Evolutionary conservation across 2,113 vertebrate species (phyloP).

Genomic region (Hassar affinis): DNA sequence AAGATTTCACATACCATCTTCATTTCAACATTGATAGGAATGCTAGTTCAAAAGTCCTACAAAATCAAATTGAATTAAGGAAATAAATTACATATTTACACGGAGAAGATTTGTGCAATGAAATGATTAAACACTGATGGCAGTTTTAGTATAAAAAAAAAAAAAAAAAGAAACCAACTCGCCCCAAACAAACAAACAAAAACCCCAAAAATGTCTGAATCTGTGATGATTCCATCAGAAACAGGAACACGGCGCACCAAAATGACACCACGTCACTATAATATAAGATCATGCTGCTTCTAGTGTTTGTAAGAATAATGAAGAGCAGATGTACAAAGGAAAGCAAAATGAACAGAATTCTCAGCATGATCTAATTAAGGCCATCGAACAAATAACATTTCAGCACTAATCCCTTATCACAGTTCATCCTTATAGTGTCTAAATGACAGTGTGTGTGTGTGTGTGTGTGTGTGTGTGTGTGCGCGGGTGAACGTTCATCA

Average conservation of each 20-base stretch:
- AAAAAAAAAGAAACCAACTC: neutral
- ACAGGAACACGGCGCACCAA: neutral
- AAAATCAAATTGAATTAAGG: slow-evolving; percentile 21
- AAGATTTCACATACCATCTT: slow-evolving; percentile 31
- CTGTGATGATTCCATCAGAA: slow-evolving; percentile 4
- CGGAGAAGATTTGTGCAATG: slow-evolving; percentile 29
- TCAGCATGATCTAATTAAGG: slow-evolving; percentile 15
- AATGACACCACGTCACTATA: neutral
- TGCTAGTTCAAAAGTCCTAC: slow-evolving; percentile 24
- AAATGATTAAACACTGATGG: neutral
- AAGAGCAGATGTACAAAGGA: neutral
- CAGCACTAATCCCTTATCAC: slow-evolving; percentile 17
- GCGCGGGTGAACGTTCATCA: neutral
- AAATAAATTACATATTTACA: slow-evolving; percentile 62
- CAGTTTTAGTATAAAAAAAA: slow-evolving; percentile 3
- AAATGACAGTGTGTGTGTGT: neutral
- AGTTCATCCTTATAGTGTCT: slow-evolving; percentile 8
- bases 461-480: neutral
- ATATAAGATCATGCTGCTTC: neutral
- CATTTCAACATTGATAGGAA: slow-evolving; percentile 31
- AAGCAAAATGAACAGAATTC: neutral
- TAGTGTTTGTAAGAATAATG: neutral
- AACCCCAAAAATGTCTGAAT: neutral
- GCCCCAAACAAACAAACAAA: neutral
- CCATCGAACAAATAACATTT: neutral